These are phyloP conservation scores for Zeuzera pyrina DNA, from an alignment of 2,888 invertebrate genomes.

Conservation along the genomic window DNA sequence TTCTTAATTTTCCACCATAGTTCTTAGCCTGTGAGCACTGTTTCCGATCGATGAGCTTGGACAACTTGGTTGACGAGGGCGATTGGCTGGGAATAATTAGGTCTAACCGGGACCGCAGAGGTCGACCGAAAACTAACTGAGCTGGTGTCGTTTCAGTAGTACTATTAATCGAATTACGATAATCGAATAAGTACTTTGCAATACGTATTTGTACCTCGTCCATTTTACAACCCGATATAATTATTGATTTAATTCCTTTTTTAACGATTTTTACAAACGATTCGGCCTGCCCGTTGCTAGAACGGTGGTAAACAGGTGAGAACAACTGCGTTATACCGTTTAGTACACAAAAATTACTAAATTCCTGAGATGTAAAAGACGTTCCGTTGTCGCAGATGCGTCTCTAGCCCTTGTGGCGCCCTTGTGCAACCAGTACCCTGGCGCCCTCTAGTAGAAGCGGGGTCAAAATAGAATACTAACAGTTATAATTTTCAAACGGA, in stretches of 20 bases:
- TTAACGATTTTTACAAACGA: conserved; percentile 15
- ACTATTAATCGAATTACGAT: conserved; percentile 6
- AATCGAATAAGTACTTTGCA: conserved; percentile 5
- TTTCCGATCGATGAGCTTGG: background rate
- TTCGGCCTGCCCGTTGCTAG: conserved; percentile 13
- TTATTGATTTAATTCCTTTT: conserved; percentile 8
- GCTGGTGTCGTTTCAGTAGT: conserved; percentile 16
- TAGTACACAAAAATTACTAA: background rate
- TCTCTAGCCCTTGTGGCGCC: too few species aligned
- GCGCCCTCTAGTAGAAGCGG: too few species aligned
- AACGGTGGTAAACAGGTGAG: conserved; percentile 11
- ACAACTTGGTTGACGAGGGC: background rate
- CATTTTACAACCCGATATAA: background rate
- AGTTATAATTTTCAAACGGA: too few species aligned
- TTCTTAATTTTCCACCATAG: conserved; percentile 1
- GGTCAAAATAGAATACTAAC: too few species aligned
- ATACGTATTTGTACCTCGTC: background rate
- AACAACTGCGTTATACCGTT: conserved; percentile 6
- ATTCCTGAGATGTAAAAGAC: background rate
- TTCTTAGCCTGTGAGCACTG: conserved; percentile 7
- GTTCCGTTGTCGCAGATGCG: background rate
- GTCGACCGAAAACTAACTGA: conserved; percentile 12
- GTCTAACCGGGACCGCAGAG: conserved; percentile 11
- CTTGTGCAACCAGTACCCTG: too few species aligned
- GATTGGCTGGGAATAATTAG: conserved; percentile 2